A percentile compares a stretch with the other conserved stretches of the same genome.
Evolutionary conservation across 2,888 invertebrate genomes (phyloP).

Genomic region (Drosophila stalkeri): DNA sequence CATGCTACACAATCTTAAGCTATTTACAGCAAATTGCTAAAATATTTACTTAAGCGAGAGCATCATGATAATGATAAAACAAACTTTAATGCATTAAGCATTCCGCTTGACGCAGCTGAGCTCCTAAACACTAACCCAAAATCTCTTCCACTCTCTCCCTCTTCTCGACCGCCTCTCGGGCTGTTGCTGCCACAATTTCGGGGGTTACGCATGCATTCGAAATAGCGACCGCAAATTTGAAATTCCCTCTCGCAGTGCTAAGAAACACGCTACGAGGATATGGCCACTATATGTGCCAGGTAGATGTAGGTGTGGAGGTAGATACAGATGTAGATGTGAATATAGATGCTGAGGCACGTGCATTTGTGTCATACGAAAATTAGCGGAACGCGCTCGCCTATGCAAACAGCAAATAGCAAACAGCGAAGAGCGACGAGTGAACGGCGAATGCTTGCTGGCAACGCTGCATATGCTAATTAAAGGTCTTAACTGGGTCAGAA

Average conservation of each 20-base stretch:
- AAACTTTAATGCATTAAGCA: slow-evolving; percentile 30
- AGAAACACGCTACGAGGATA: slow-evolving; percentile 33
- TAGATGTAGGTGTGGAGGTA: background rate
- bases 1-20: background rate
- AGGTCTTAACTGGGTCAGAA: slow-evolving; percentile 72
- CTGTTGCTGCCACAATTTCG: background rate
- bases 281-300: background rate
- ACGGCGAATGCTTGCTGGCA: slow-evolving; percentile 12
- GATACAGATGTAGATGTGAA: background rate
- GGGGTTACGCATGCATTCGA: slow-evolving; percentile 48
- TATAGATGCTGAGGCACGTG: slow-evolving; percentile 21
- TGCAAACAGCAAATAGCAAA: slow-evolving; percentile 32
- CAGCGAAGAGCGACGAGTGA: slow-evolving; percentile 16
- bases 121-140: background rate
- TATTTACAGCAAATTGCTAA: background rate
- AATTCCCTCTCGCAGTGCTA: slow-evolving; percentile 43
- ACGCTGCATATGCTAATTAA: slow-evolving; percentile 69
- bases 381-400: slow-evolving; percentile 44
- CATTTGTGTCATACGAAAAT: slow-evolving; percentile 43
- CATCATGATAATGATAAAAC: slow-evolving; percentile 5
- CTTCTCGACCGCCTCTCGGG: background rate
- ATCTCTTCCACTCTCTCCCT: background rate
- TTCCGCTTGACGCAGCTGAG: slow-evolving; percentile 31
- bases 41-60: slow-evolving; percentile 3
- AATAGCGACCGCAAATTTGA: slow-evolving; percentile 47